Conservation (phyloP, 2,113 vertebrate genomes). For the Polyodon spathula region DNA sequence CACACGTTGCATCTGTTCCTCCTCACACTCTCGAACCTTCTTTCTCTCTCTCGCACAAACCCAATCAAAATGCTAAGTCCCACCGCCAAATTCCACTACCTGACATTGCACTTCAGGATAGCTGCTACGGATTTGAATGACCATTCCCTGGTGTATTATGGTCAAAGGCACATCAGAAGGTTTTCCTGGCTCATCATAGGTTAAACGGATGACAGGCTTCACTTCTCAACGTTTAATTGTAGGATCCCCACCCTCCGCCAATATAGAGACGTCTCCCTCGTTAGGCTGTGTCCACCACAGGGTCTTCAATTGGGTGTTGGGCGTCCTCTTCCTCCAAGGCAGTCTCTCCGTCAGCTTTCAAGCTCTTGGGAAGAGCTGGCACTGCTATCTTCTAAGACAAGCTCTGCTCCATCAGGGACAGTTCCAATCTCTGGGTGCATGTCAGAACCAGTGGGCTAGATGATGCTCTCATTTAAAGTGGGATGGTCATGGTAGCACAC, state of each 20-base stretch:
- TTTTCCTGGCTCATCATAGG: background rate
- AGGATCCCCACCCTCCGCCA: background rate
- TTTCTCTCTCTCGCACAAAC: no score
- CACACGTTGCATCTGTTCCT: no score
- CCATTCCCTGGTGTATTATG: background rate
- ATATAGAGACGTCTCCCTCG: background rate
- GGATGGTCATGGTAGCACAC: background rate
- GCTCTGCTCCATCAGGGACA: background rate
- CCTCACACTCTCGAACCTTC: no score
- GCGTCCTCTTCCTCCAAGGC: background rate
- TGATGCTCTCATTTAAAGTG: background rate
- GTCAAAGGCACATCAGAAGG: background rate
- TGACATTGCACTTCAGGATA: background rate
- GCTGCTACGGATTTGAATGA: background rate
- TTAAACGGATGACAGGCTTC: background rate
- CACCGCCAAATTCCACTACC: no score
- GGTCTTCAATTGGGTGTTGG: background rate
- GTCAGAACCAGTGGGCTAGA: background rate
- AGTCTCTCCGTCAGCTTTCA: background rate
- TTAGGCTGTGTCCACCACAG: background rate
- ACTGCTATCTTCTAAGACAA: background rate
- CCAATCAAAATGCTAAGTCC: no score
- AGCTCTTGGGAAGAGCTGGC: background rate
- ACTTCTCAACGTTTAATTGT: background rate
- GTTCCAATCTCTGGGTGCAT: background rate